phyloP scores from a whole-genome alignment of 1,140 invertebrate genomes.

The Drosophila ohnishii region DNA sequence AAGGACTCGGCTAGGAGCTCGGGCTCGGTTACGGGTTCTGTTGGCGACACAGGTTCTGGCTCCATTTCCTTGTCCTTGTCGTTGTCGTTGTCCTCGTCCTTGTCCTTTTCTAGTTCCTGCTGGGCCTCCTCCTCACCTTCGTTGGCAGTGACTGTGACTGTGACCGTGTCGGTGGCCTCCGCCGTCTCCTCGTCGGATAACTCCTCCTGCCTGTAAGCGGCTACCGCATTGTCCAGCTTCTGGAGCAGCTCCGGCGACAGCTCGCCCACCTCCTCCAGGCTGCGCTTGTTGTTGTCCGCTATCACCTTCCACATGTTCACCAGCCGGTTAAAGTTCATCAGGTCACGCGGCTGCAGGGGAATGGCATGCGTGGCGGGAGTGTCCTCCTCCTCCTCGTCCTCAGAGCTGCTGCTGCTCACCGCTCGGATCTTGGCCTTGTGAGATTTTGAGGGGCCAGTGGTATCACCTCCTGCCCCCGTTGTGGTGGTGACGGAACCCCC shows the following conservation, averaged over 20 bases:
- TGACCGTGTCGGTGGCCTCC: conserved; percentile 14
- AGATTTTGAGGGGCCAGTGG: conserved; percentile 17
- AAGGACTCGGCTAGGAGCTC: neutral
- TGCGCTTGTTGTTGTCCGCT: conserved; percentile 71
- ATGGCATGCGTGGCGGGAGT: neutral
- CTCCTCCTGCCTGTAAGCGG: conserved; percentile 8
- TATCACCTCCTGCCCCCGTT: neutral
- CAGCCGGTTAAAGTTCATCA: conserved; percentile 65
- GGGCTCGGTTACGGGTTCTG: neutral
- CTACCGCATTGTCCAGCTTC: conserved; percentile 58
- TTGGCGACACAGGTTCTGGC: neutral
- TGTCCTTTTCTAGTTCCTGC: neutral
- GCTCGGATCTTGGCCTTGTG: conserved; percentile 70
- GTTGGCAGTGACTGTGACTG: conserved; percentile 21
- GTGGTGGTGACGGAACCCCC: neutral
- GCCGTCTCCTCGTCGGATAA: conserved; percentile 9
- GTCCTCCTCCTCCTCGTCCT: conserved; percentile 63
- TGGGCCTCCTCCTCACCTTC: conserved; percentile 5
- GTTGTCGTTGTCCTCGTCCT: neutral
- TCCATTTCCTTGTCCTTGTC: neutral
- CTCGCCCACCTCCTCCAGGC: conserved; percentile 61
- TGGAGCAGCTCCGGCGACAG: conserved; percentile 64
- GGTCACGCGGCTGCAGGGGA: conserved; percentile 29
- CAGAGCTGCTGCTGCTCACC: conserved; percentile 77
- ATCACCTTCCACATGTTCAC: conserved; percentile 79